These are phyloP conservation scores for Aphidius ervi DNA, from an alignment of 1,140 invertebrate species.

Conservation along the genomic window DNA sequence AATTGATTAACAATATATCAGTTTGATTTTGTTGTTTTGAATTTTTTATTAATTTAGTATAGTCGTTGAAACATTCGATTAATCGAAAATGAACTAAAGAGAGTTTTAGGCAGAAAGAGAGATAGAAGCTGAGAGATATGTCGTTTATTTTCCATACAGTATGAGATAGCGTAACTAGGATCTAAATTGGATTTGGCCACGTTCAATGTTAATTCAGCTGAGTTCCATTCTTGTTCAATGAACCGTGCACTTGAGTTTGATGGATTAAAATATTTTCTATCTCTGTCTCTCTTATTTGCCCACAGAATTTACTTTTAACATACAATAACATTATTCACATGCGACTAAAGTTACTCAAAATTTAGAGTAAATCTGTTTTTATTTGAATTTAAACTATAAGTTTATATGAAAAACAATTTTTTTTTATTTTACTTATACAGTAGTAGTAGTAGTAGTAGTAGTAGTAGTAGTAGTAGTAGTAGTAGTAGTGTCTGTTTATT, in stretches of 20 bases:
- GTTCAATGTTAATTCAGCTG: conserved; percentile 21
- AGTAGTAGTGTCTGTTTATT: too few species aligned
- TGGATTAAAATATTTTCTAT: conserved; percentile 10
- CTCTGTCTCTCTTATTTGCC: too few species aligned
- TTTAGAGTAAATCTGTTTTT: too few species aligned
- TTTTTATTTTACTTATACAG: background rate
- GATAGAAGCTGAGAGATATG: background rate
- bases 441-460: too few species aligned
- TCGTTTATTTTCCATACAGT: conserved; percentile 19
- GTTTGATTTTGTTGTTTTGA: too few species aligned
- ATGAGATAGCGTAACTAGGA: conserved; percentile 18
- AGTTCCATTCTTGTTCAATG: conserved; percentile 16
- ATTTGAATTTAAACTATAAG: too few species aligned
- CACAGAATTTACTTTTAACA: too few species aligned
- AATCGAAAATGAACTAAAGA: conserved; percentile 6
- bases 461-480: too few species aligned
- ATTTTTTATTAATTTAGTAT: too few species aligned
- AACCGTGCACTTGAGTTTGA: conserved; percentile 11
- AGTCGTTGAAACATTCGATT: conserved; percentile 11
- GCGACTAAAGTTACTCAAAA: too few species aligned
- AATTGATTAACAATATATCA: background rate
- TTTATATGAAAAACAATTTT: too few species aligned
- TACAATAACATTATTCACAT: too few species aligned
- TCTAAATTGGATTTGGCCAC: conserved; percentile 20
- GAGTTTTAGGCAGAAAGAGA: background rate